Percentiles rank a stretch among this genome's conserved stretches.
Evolutionary conservation across 2,797 vertebrate species (phyloP).

Genomic region (Onychomys torridus): DNA sequence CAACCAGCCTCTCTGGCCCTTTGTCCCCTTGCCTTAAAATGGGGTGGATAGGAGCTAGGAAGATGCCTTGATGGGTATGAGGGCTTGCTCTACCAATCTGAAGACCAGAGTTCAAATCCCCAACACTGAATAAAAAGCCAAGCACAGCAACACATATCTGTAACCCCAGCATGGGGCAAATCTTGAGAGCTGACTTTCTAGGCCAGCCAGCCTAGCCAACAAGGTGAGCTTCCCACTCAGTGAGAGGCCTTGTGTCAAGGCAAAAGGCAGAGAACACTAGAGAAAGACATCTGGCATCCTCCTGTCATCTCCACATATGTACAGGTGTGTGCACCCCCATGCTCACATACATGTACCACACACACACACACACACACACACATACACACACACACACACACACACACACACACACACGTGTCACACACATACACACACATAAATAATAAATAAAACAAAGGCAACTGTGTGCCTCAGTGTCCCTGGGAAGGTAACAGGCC

Average conservation of each 20-base stretch:
- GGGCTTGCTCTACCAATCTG: not conserved
- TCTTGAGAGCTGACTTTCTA: not conserved
- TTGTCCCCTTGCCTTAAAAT: not conserved
- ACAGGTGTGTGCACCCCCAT: not conserved
- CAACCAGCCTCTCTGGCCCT: not conserved
- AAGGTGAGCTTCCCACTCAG: not conserved
- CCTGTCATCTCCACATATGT: too few relatives aligned
- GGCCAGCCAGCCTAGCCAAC: not conserved
- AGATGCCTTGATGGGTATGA: not conserved
- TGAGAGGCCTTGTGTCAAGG: not conserved
- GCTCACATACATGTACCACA: too few relatives aligned
- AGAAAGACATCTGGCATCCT: not conserved
- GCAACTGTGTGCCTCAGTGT: not conserved
- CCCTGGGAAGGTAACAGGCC: not conserved
- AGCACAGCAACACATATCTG: not conserved
- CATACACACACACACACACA: not conserved
- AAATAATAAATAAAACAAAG: not conserved
- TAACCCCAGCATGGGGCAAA: not conserved
- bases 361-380: not conserved
- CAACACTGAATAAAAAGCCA: not conserved
- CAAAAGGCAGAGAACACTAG: not conserved
- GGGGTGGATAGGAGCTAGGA: not conserved
- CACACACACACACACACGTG: not conserved
- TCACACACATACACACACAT: not conserved
- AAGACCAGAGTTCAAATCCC: not conserved